A percentile compares a stretch with the other conserved stretches of the same genome.
These are phyloP conservation scores for Hylaeus anthracinus DNA, from an alignment of 1,140 invertebrate genomes.

Conservation along the genomic window DNA sequence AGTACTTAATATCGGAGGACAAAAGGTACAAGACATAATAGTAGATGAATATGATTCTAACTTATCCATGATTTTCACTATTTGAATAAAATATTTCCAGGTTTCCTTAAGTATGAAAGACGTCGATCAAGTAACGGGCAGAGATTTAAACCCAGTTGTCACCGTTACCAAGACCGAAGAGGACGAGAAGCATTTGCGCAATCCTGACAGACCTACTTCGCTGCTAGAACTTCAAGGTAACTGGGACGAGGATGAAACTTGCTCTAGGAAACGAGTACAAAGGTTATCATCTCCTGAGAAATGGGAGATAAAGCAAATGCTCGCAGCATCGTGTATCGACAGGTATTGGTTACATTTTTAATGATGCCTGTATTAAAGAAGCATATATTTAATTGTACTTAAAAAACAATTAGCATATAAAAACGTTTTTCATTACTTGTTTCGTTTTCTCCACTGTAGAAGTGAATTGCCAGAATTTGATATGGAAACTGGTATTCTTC, in stretches of 20 bases:
- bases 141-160: slow-evolving; percentile 94
- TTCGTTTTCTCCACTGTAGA: slow-evolving; percentile 84
- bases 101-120: slow-evolving; percentile 98
- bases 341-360: slow-evolving; percentile 71
- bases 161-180: slow-evolving; percentile 77
- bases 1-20: slow-evolving; percentile 93
- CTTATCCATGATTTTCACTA: background rate
- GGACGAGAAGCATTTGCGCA: slow-evolving; percentile 88
- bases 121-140: slow-evolving; percentile 96
- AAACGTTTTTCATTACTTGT: slow-evolving; percentile 67
- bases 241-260: slow-evolving; percentile 89
- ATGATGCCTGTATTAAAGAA: too few species aligned
- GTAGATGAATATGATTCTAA: slow-evolving; percentile 2
- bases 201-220: slow-evolving; percentile 92
- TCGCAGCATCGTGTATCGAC: slow-evolving; percentile 81
- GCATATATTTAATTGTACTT: background rate
- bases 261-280: slow-evolving; percentile 90
- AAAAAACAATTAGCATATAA: background rate
- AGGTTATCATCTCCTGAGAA: slow-evolving; percentile 97
- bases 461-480: slow-evolving; percentile 96
- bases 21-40: slow-evolving; percentile 84
- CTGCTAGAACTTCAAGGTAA: slow-evolving; percentile 86
- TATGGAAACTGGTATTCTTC: slow-evolving; percentile 92
- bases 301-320: slow-evolving; percentile 91
- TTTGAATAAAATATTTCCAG: slow-evolving; percentile 45